phyloP scores from a whole-genome alignment of 2,113 vertebrate genomes.

The Pollimyrus isidori region DNA sequence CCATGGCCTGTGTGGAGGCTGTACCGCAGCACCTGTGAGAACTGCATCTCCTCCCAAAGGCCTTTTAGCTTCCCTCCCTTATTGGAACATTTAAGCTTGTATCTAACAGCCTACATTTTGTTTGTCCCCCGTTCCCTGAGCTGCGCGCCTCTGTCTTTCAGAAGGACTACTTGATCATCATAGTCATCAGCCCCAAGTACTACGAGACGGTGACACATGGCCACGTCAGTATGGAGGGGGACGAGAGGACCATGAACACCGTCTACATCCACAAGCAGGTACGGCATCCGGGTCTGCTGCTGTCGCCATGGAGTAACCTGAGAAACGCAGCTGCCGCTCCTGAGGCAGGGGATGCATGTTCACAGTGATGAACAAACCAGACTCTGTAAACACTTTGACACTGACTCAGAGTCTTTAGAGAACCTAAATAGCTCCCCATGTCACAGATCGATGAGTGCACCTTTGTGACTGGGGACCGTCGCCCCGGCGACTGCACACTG shows the following conservation, averaged over 20 bases:
- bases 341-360: not conserved
- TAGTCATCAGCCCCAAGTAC: constrained; percentile 72
- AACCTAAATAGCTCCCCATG: not conserved
- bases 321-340: not conserved
- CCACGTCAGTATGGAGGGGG: constrained; percentile 46
- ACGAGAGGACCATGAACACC: constrained; percentile 64
- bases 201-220: constrained; percentile 57
- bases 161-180: constrained; percentile 73
- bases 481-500: too few relatives aligned
- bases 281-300: not conserved
- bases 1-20: too few relatives aligned
- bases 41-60: not conserved
- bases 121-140: not conserved
- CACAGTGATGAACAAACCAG: not conserved
- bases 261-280: constrained; percentile 65
- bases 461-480: too few relatives aligned
- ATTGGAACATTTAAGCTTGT: not conserved
- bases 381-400: not conserved
- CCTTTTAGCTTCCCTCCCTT: not conserved
- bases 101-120: not conserved
- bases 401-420: not conserved
- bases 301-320: not conserved
- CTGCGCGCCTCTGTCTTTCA: constrained; percentile 19
- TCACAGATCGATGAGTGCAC: too few relatives aligned
- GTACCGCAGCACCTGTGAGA: too few relatives aligned